Conservation (phyloP, 1,140 invertebrate genomes). For the Magallana angulata region DNA sequence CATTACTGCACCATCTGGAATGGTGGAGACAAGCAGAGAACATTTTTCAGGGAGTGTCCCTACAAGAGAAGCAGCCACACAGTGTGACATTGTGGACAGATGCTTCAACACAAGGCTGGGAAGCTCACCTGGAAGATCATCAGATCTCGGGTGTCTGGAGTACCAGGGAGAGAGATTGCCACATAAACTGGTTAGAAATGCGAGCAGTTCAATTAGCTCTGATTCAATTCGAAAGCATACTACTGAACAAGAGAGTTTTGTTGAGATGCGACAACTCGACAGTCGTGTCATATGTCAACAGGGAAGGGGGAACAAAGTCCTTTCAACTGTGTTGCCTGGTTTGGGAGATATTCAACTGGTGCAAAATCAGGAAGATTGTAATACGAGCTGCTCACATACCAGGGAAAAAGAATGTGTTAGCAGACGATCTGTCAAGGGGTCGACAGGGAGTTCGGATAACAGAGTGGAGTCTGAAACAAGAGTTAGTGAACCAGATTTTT, state of each 20-base stretch:
- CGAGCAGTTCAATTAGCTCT: conserved; percentile 34
- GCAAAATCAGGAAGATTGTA: not conserved
- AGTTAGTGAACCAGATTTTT: conserved; percentile 10
- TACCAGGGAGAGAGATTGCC: not conserved
- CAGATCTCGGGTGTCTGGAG: conserved; percentile 40
- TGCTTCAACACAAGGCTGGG: conserved; percentile 38
- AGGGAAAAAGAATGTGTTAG: conserved; percentile 34
- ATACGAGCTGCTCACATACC: conserved; percentile 41
- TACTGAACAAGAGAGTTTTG: conserved; percentile 27
- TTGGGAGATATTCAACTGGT: conserved; percentile 44
- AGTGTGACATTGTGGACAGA: conserved; percentile 34
- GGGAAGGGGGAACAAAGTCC: conserved; percentile 48
- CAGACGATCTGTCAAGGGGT: conserved; percentile 27
- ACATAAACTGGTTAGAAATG: conserved; percentile 47
- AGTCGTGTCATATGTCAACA: conserved; percentile 50
- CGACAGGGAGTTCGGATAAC: not conserved
- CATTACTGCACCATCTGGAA: not conserved
- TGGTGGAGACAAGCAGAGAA: conserved; percentile 29
- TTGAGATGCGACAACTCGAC: conserved; percentile 51
- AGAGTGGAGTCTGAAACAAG: conserved; percentile 39
- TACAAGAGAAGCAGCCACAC: conserved; percentile 1
- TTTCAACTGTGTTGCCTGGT: conserved; percentile 37
- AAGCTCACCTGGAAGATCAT: not conserved
- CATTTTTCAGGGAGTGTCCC: conserved; percentile 32
- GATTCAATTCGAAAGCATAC: conserved; percentile 7